Percentiles rank a stretch among this genome's conserved stretches.
phyloP scores from a whole-genome alignment of 2,797 vertebrate species.

The Cirrhinus molitorella region DNA sequence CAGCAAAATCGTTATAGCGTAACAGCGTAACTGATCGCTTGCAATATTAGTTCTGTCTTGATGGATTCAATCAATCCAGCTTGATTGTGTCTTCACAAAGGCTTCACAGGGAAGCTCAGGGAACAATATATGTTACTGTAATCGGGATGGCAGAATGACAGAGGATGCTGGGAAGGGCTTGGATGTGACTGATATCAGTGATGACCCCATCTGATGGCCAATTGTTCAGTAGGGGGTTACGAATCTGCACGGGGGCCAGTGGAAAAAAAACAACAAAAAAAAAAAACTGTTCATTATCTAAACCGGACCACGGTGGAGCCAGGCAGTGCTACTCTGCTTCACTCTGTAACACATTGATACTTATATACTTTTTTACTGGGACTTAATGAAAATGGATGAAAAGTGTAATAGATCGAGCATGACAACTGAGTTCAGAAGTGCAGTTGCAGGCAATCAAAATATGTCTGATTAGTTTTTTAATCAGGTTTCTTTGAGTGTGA shows the following conservation, averaged over 20 bases:
- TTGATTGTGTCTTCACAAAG: conserved; percentile 30
- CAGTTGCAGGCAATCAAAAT: conserved; percentile 71
- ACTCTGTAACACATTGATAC: conserved; percentile 48
- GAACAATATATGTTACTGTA: conserved; percentile 46
- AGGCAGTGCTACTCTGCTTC: conserved; percentile 44
- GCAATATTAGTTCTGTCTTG: conserved; percentile 41
- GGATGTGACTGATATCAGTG: conserved; percentile 45
- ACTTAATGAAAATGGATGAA: conserved; percentile 27
- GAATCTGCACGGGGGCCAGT: conserved; percentile 50
- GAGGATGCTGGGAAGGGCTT: conserved; percentile 31
- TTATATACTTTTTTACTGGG: conserved; percentile 56
- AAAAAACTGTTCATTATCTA: not conserved
- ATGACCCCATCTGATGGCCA: conserved; percentile 35
- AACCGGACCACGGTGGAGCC: not conserved
- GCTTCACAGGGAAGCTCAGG: conserved; percentile 25
- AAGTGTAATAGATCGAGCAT: conserved; percentile 38
- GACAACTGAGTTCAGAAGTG: conserved; percentile 57
- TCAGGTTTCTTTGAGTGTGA: conserved; percentile 73
- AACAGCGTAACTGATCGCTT: conserved; percentile 10
- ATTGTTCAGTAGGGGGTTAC: conserved; percentile 10
- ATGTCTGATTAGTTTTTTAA: conserved; percentile 74
- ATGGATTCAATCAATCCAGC: conserved; percentile 50
- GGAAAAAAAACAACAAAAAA: conserved; percentile 40
- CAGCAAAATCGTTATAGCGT: not conserved
- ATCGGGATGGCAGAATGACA: conserved; percentile 40